Percentiles rank a stretch among this genome's conserved stretches.
Conservation (phyloP, 2,888 invertebrate species). For the Agrochola circellaris region DNA sequence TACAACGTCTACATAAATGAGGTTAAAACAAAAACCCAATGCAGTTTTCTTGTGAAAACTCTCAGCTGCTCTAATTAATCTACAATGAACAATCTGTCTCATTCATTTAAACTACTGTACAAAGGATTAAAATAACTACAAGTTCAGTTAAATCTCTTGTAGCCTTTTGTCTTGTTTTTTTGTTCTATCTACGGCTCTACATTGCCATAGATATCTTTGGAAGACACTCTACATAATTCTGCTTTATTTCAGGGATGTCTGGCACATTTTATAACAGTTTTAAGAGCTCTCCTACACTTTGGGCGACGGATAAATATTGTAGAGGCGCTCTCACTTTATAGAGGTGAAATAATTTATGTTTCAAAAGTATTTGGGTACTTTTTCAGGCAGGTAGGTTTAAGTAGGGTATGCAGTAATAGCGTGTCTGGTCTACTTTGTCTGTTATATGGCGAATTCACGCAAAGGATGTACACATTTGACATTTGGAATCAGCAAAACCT, state of each 20-base stretch:
- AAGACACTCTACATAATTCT: conserved; percentile 50
- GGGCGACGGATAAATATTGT: conserved; percentile 40
- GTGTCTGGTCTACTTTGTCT: conserved; percentile 10
- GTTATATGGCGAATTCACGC: conserved; percentile 32
- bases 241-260: conserved; percentile 37
- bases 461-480: neutral
- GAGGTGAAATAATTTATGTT: conserved; percentile 44
- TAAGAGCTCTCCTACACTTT: conserved; percentile 39
- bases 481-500: neutral
- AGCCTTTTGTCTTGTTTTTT: neutral
- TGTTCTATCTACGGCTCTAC: neutral
- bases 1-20: conserved; percentile 8
- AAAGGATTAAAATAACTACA: conserved; percentile 36
- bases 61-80: conserved; percentile 34
- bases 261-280: conserved; percentile 52
- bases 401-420: conserved; percentile 23
- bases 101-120: conserved; percentile 37
- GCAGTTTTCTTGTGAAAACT: conserved; percentile 16
- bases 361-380: conserved; percentile 31
- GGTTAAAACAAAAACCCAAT: conserved; percentile 5
- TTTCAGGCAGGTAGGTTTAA: conserved; percentile 19
- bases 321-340: conserved; percentile 22
- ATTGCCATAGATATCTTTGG: conserved; percentile 27
- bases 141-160: conserved; percentile 22
- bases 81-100: conserved; percentile 48